Base-by-base conservation (phyloP, 37 sponge, comb jelly and placozoan species). In the Chondrosia reniformis region DNA sequence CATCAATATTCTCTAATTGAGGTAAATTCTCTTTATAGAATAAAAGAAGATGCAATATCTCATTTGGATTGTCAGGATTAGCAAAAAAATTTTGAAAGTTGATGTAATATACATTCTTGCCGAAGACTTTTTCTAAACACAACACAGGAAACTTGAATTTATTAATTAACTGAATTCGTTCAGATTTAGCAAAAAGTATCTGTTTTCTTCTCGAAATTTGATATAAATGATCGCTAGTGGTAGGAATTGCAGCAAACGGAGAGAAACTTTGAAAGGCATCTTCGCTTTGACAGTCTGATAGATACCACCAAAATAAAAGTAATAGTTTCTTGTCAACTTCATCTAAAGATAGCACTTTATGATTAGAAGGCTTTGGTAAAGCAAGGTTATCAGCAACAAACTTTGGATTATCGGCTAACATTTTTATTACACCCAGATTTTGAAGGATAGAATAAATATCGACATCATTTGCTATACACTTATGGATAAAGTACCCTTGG, bases 311-410 rank as follows among this genome's bases (percentile, higher is more conserved):
- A 40, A 69, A 34, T 25, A 39, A 44, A 69, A 44, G 21, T n/a
- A 69, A 30, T 7, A 69, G 72, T 15, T 69, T n/a, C 42, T 69
- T 69, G n/a, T 0, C 39, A 34, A 2, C 43, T 41, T 7, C 15
- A 19, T 59, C 61, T 24, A 81, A 9, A 19, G 44, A 19, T n/a
- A 63, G 8, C 63, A 72, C 61, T 0, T 5, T 52, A 0, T 0
- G 33, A 41, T 66, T 67, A 22, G n/a, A n/a, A n/a, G n/a, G n/a
- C n/a, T n/a, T n/a, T n/a, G n/a, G n/a, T n/a, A n/a, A n/a, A n/a
- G n/a, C n/a, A 22, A 87, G 63, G n/a, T 67, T 15, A 2, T 56
- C 19, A 58, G 82, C 57, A 28, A 81, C 79, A 72, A 71, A 33
- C n/a, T 59, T 43, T 12, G 76, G 45, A 28, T 32, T 3, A 1